Evolutionary conservation across 2,113 vertebrate species (phyloP).

Genomic region (Oryzias melastigma): DNA sequence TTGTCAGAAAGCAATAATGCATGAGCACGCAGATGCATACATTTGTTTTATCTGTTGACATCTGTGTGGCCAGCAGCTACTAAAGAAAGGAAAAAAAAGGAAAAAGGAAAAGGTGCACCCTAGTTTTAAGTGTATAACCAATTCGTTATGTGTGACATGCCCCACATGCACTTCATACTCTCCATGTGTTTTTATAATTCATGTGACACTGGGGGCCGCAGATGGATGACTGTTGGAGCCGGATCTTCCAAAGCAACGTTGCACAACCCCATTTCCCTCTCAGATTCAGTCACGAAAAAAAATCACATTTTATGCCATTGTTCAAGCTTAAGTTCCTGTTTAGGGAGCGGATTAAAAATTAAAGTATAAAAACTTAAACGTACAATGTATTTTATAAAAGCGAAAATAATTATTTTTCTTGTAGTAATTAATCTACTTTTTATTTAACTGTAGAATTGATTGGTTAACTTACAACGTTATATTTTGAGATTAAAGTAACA

Average conservation of each 20-base stretch:
- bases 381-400: neutral
- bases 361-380: too few species aligned
- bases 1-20: slow-evolving; percentile 11
- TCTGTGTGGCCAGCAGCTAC: slow-evolving; percentile 36
- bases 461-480: neutral
- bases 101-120: slow-evolving; percentile 1
- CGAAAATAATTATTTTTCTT: neutral
- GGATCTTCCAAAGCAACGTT: slow-evolving; percentile 38
- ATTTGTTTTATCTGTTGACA: slow-evolving; percentile 38
- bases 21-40: slow-evolving; percentile 30
- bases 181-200: slow-evolving; percentile 47
- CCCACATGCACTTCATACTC: slow-evolving; percentile 28
- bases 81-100: neutral
- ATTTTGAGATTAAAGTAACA: too few species aligned
- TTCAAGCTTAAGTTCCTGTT: too few species aligned
- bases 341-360: too few species aligned
- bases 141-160: slow-evolving; percentile 32
- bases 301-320: neutral
- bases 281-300: neutral
- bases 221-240: slow-evolving; percentile 45
- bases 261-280: slow-evolving; percentile 10
- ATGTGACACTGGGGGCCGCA: slow-evolving; percentile 48
- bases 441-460: neutral
- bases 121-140: slow-evolving; percentile 27
- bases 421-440: too few species aligned